Base-by-base conservation (phyloP, 2,888 invertebrate species). In the Megaustenia siamemsis region DNA sequence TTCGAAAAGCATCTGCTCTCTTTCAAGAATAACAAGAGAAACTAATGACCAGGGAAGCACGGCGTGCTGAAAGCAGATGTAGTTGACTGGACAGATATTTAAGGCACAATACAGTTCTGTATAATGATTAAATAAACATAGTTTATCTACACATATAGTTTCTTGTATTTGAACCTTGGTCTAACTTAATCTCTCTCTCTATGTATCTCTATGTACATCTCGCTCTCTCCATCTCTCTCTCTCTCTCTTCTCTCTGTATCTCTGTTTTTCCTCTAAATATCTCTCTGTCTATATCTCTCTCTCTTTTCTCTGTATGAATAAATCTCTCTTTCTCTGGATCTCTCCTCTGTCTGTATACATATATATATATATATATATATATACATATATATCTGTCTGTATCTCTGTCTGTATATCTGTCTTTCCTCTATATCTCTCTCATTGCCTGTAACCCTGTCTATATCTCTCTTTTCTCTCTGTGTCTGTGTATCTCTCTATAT, bases 291-390 rank as follows among this genome's bases (percentile, higher is more conserved):
- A 43, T 75, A 24, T 75, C 28, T 75, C 43, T 75, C 24, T 75
- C 43, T 75, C 28, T 75, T 75, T 5, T 75, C n/a, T 75, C 28
- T 75, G 4, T 49, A 49, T 75, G 4, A 49, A 49, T 75, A 2
- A 28, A 75, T 75, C n/a, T 49, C 45, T 75, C n/a, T 75, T 49
- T 75, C n/a, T 75, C 45, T 75, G 4, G 28, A 75, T 49, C n/a
- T 45, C 45, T 49, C n/a, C 38, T 45, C 24, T 75, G 6, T 75
- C 45, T 49, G 4, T 75, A 75, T 75, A 3, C 49, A 45, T 75
- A 15, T 75, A 32, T 75, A 4, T 49, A 43, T 43, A 2, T 45
- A 49, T 45, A 15, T 49, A 45, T 75, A 2, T 45, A 49, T 38
- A 5, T 71, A 38, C 40, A 5, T 71, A 43, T 71, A 5, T 43